These are phyloP conservation scores for Cecropterus lyciades DNA, from an alignment of 1,140 invertebrate species.

Conservation along the genomic window DNA sequence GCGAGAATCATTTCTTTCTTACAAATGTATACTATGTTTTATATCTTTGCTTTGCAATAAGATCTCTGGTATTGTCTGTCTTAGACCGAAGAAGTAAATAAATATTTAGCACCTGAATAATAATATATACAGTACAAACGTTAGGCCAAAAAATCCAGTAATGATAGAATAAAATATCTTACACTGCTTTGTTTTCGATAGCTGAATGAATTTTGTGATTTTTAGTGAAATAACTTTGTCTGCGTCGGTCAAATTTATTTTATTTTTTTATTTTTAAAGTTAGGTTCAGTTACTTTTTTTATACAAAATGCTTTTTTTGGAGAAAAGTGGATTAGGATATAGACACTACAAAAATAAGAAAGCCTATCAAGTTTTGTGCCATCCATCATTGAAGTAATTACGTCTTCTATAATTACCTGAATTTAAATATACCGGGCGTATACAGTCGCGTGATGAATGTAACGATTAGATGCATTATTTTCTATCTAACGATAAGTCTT, in stretches of 20 bases:
- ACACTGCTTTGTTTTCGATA: slow-evolving; percentile 7
- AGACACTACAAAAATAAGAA: background rate
- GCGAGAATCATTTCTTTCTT: slow-evolving; percentile 69
- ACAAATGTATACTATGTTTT: slow-evolving; percentile 59
- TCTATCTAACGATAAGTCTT: slow-evolving; percentile 69
- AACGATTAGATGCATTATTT: slow-evolving; percentile 48
- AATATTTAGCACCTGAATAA: slow-evolving; percentile 59
- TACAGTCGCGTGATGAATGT: slow-evolving; percentile 5
- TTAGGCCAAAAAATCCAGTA: slow-evolving; percentile 19
- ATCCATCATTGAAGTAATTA: background rate
- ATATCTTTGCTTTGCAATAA: slow-evolving; percentile 78
- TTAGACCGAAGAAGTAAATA: slow-evolving; percentile 62
- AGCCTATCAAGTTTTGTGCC: background rate
- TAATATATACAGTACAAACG: slow-evolving; percentile 29
- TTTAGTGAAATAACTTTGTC: background rate
- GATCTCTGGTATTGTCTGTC: slow-evolving; percentile 66
- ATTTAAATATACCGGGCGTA: background rate
- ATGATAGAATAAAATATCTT: background rate
- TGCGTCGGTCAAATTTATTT: background rate
- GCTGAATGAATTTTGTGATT: background rate
- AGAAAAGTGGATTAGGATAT: too few relatives aligned
- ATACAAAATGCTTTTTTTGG: too few relatives aligned
- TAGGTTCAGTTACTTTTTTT: background rate
- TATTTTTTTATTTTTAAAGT: slow-evolving; percentile 10
- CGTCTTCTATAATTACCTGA: too few relatives aligned